Evolutionary conservation across 2,888 invertebrate species (phyloP).

Genomic region (Abrostola tripartita): DNA sequence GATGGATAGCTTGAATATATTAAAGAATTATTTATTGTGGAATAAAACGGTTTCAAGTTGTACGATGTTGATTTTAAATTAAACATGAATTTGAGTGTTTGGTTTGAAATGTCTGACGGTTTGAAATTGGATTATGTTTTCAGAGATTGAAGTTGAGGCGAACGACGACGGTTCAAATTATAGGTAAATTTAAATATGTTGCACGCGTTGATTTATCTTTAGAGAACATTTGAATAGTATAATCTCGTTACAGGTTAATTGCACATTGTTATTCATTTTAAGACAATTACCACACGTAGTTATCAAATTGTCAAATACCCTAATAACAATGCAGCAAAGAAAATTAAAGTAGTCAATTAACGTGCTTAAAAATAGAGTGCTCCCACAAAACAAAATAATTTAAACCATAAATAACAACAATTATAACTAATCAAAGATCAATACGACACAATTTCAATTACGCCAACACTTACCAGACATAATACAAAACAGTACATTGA

Average conservation of each 20-base stretch:
- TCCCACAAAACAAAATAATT: background rate
- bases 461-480: conserved; percentile 58
- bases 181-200: background rate
- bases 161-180: background rate
- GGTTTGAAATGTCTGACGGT: background rate
- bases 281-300: too few species aligned
- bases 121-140: background rate
- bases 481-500: conserved; percentile 67
- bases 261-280: background rate
- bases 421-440: conserved; percentile 38
- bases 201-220: too few species aligned
- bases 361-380: background rate
- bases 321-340: too few species aligned
- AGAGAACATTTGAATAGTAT: too few species aligned
- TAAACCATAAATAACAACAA: conserved; percentile 7
- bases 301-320: too few species aligned
- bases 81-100: conserved; percentile 4
- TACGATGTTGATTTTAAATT: background rate
- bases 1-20: conserved; percentile 49
- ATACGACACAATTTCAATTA: conserved; percentile 59
- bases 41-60: conserved; percentile 18
- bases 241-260: background rate
- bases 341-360: background rate
- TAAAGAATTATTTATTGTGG: conserved; percentile 32
- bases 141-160: background rate